Evolutionary conservation across 2,797 vertebrate species (phyloP), one percentile per base, ranked within the genome.

Genomic region (Liasis olivaceus): DNA sequence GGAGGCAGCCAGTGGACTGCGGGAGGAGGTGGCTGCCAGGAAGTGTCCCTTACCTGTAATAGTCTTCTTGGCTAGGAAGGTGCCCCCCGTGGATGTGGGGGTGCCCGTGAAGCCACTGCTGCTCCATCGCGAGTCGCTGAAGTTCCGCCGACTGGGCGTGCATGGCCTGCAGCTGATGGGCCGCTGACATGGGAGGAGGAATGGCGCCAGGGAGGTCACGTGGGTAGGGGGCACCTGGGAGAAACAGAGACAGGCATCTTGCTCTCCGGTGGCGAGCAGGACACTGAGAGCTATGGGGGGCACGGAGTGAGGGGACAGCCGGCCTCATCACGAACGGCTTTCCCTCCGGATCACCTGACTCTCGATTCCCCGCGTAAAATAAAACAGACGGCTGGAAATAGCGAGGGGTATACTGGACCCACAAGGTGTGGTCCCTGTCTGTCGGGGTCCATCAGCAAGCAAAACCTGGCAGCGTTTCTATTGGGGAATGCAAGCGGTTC

Each of bases 141-240:
- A 99, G 98, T 98, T 99, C 99, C 0, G 99, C 99, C 0, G 99
- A 99, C 98, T 99, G 99, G 77, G 99, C 99, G 2, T 99, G 99
- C 99, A 99, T 99, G 97, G 99, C 99, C 98, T 99, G 99, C 90
- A 99, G 98, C 96, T 99, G 99, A 96, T 99, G 99, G 36, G 99
- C 99, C 0, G 99, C 99, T 0, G 99, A 99, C 99, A 99, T 99
- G 7, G 98, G 99, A 28, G 99, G 99, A 5, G 99, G 99, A 90
- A 99, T 98, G 95, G 98, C 99, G 87, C 98, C 99, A 1, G 97
- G 99, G 95, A 99, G 98, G 14, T 99, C 99, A 95, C 99, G 98
- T 5, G 98, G 98, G 93, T 99, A 99, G 28, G 98, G 99, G 95
- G 98, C 98, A 95, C 99, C 99, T 99, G 95, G 0, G 94, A 22